Evolutionary conservation across 2,797 vertebrate genomes (phyloP), one percentile per base, ranked within the genome.

Genomic region (Phoxinus dragarum): DNA sequence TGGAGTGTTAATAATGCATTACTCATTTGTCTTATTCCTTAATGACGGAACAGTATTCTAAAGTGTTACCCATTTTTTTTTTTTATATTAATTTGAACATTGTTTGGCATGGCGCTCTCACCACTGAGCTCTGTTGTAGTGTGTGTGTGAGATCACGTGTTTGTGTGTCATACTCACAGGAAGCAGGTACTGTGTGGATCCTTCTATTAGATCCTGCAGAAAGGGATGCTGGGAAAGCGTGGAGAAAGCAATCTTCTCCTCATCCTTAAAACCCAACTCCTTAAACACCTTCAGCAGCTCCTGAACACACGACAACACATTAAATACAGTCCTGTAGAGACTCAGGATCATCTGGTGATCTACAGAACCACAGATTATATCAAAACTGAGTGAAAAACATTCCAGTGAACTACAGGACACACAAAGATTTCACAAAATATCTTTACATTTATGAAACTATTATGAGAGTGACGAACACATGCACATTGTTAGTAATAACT

Each of bases 171-270:
- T 16, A 96, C 96, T 96, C 88, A 97, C 96, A 71, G 94, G 89
- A 81, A 98, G 93, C 84, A 94, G 95, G 88, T 97, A 94, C 23
- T 91, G 93, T 61, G 91, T 88, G 40, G 93, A 95, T 0, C 23
- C 92, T 34, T 94, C 94, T 86, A 98, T 95, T 85, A 98, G 91
- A 36, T 92, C 88, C 88, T 96, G 94, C 81, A 96, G 92, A 67
- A 94, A 93, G 86, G 96, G 95, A 90, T 98, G 97, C 82, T 95
- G 94, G 89, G 96, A 93, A 83, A 99, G 94, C 49, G 94, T 9
- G 17, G 91, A 90, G 92, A 96, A 91, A 31, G 95, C 92, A 77
- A 97, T 79, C 11, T 91, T 84, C n/a, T 95, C 93, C 66, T 96
- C 90, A 5, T 90, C 88, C n/a, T 90, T 89, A 84, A 90, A 93